A percentile compares a stretch with the other conserved stretches of the same genome.
Conservation (phyloP, 2,888 invertebrate genomes). For the Agelastica alni region DNA sequence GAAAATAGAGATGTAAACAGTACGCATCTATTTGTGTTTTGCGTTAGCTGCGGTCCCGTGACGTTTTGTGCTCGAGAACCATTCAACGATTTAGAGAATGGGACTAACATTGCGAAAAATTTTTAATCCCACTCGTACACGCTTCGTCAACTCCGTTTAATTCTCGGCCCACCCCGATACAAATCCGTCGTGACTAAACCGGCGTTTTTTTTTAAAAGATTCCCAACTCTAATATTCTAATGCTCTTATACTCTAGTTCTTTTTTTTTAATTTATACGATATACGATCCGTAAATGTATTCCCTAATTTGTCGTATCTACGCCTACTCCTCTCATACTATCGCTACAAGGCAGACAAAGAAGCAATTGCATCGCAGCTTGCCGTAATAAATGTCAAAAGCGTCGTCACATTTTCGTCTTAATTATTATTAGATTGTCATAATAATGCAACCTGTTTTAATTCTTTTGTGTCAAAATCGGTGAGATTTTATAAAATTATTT, state of each 20-base stretch:
- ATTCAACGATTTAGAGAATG: constrained; percentile 41
- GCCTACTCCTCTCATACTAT: no score
- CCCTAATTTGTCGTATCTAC: no score
- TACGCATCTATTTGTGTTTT: constrained; percentile 43
- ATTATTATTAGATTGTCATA: no score
- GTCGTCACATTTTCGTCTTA: no score
- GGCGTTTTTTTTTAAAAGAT: constrained; percentile 32
- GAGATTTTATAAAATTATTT: no score
- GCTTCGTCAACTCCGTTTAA: constrained; percentile 46
- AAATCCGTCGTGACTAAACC: constrained; percentile 33
- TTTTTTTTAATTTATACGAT: no score
- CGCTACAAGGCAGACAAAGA: no score
- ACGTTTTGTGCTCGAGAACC: constrained; percentile 37
- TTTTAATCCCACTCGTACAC: constrained; percentile 40
- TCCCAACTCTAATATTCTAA: constrained; percentile 30
- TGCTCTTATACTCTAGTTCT: constrained; percentile 18
- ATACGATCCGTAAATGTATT: no score
- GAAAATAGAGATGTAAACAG: constrained; percentile 26
- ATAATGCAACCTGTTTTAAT: no score
- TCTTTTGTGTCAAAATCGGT: no score
- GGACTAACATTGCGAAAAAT: constrained; percentile 41
- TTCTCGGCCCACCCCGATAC: constrained; percentile 43
- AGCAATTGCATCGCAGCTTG: no score
- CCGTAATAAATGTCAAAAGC: no score
- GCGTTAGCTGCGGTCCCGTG: constrained; percentile 46